Evolutionary conservation across 2,113 vertebrate species (phyloP), one percentile per base, ranked within the genome.

Genomic region (Chlamydotis undulata): DNA sequence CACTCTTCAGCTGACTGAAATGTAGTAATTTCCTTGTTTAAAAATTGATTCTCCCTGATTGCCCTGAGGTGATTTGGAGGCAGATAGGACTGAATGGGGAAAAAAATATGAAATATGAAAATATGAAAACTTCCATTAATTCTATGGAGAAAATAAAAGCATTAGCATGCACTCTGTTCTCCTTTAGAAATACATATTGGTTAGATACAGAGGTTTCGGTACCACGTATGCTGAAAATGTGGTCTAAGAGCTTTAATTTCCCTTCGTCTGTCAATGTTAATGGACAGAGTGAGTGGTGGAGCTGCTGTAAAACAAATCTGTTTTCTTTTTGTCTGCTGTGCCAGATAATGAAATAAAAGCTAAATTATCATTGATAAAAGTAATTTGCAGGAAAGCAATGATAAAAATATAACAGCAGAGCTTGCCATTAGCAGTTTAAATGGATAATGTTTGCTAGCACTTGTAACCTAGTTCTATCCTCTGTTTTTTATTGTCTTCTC

Each of bases 291-390:
- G 96, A 97, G 91, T 94, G 94, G 90, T 96, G 92, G 95, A 96
- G 93, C 92, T 96, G 93, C 91, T 93, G 70, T 96, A 97, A 97
- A 94, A 90, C 67, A 94, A 97, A 96, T 93, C 96, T 97, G 96
- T 96, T 97, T 97, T 98, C 90, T 90, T 93, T 97, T 97, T 97
- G 97, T 97, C 97, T 97, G 92, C 95, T 97, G 79, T 94, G 83
- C 94, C 95, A 85, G 96, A 73, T 98, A 98, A 98, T 98, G 95
- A 97, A 97, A 96, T 98, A 98, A 97, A 98, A 97, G 91, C 93
- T 96, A 94, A 97, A 98, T 98, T 98, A 98, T 97, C 96, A 81
- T 94, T 97, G 96, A 97, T 98, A 97, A 97, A 97, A 97, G 95
- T 97, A 96, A 97, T 97, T 97, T 97, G 95, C 92, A 97, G 95